Percentiles rank a stretch among this genome's conserved stretches.
phyloP scores from a whole-genome alignment of 2,797 vertebrate genomes.

The Platyrinchus mystaceus region DNA sequence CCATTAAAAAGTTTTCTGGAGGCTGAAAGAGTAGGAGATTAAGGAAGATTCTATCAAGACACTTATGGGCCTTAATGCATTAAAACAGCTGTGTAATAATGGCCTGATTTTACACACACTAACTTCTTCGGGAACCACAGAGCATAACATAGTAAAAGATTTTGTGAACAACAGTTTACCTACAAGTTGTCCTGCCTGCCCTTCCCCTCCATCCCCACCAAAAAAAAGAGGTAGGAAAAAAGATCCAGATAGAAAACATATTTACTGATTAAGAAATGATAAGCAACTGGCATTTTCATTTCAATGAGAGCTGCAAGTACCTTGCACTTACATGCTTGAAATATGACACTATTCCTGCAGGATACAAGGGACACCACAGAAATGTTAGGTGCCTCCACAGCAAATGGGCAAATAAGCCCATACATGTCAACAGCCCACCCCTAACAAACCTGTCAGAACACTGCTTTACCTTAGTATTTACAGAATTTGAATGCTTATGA shows the following conservation, averaged over 20 bases:
- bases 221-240: neutral
- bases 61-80: neutral
- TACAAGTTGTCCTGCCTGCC: neutral
- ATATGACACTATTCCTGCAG: neutral
- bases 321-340: neutral
- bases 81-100: neutral
- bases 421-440: neutral
- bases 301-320: neutral
- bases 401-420: neutral
- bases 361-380: neutral
- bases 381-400: neutral
- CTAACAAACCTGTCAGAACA: neutral
- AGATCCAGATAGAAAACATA: neutral
- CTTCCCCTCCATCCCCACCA: accelerated
- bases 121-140: neutral
- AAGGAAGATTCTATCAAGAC: neutral
- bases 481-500: neutral
- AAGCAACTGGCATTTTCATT: neutral
- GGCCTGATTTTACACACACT: neutral
- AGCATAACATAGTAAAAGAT: neutral
- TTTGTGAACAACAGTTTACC: neutral
- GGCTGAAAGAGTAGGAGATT: neutral
- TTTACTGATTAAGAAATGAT: neutral
- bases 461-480: neutral
- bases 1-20: conserved; percentile 10